Evolutionary conservation across 2,888 invertebrate genomes (phyloP).

Genomic region (Amphiduros pacificus): DNA sequence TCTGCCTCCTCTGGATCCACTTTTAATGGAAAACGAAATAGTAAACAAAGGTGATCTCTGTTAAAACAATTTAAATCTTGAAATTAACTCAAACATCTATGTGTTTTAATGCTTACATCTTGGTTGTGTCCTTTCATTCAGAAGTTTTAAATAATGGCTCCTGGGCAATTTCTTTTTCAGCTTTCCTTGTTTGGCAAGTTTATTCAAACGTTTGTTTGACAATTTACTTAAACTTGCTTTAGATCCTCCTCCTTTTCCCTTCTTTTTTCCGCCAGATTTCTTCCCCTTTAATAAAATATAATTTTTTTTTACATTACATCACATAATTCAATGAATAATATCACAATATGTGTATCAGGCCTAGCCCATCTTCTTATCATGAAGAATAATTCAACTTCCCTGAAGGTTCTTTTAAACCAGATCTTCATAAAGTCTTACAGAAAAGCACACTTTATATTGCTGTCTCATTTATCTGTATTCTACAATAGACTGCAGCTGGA

Average conservation of each 20-base stretch:
- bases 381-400: too few species aligned
- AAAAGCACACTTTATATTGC: too few species aligned
- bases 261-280: background rate
- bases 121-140: constrained; percentile 18
- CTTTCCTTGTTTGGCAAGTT: constrained; percentile 36
- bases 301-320: too few species aligned
- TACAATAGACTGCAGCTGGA: too few species aligned
- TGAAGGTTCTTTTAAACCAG: too few species aligned
- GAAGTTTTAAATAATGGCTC: constrained; percentile 17
- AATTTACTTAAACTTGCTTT: constrained; percentile 31
- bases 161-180: constrained; percentile 28
- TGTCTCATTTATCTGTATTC: too few species aligned
- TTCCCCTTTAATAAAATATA: background rate
- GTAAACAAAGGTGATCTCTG: background rate
- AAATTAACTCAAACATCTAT: background rate
- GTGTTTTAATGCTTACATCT: background rate
- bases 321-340: too few species aligned
- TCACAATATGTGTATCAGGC: too few species aligned
- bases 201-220: constrained; percentile 35
- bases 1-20: constrained; percentile 18
- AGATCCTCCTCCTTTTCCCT: constrained; percentile 12
- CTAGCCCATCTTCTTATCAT: too few species aligned
- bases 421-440: too few species aligned
- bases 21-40: too few species aligned
- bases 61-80: background rate